Conservation (phyloP, 1,140 invertebrate genomes). For the Euura saliciscinereae region DNA sequence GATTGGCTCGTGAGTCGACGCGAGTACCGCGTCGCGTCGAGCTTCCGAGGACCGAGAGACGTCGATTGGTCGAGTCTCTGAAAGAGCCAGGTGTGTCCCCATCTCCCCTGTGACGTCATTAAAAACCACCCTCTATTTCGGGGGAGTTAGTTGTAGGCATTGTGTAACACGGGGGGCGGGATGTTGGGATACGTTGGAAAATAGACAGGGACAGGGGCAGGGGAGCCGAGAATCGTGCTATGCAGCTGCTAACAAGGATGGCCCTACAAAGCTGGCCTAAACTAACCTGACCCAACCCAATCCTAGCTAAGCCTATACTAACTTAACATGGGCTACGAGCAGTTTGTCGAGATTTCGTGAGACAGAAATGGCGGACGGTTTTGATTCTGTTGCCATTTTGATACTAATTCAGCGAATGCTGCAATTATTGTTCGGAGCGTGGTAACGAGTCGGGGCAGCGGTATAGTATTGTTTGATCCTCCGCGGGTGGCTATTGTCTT, state of each 20-base stretch:
- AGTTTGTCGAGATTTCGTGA: too few species aligned
- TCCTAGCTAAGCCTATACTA: neutral
- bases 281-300: neutral
- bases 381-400: neutral
- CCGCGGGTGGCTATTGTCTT: slow-evolving; percentile 11
- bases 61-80: neutral
- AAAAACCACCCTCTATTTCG: slow-evolving; percentile 3
- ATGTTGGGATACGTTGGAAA: neutral
- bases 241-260: slow-evolving; percentile 6
- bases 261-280: neutral
- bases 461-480: neutral
- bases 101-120: neutral
- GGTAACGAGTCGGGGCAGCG: neutral
- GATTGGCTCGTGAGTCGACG: neutral
- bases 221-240: neutral
- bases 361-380: too few species aligned
- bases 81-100: slow-evolving; percentile 4
- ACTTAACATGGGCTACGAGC: too few species aligned
- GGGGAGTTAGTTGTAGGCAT: neutral
- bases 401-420: neutral
- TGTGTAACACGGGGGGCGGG: slow-evolving; percentile 1
- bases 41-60: neutral
- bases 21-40: neutral
- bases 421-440: too few species aligned
- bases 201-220: neutral